These are phyloP conservation scores for Cantharis lateralis DNA, from an alignment of 2,888 invertebrate genomes.

Conservation along the genomic window DNA sequence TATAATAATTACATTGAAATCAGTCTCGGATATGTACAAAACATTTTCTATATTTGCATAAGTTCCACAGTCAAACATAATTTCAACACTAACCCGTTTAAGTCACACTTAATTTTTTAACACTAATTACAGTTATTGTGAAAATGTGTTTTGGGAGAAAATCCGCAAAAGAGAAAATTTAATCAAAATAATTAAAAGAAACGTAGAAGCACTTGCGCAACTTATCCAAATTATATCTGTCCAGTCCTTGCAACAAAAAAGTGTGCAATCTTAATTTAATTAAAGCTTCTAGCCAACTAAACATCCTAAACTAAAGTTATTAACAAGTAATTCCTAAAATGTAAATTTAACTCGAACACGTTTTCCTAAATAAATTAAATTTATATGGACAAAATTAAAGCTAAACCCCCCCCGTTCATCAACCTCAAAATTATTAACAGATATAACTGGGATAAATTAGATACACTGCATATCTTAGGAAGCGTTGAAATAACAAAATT, in stretches of 20 bases:
- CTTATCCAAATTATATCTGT: not conserved
- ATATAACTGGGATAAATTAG: not conserved
- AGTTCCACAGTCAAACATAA: slow-evolving; percentile 14
- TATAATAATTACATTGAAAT: slow-evolving; percentile 30
- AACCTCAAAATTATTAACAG: not conserved
- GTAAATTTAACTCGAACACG: not conserved
- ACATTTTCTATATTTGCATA: slow-evolving; percentile 14
- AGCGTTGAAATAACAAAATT: not conserved
- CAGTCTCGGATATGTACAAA: slow-evolving; percentile 30
- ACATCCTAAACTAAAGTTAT: not conserved
- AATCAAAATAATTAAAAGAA: not conserved
- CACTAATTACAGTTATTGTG: slow-evolving; percentile 1
- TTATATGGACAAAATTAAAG: not conserved
- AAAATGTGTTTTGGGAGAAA: not conserved
- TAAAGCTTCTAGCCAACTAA: not conserved
- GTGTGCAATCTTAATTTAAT: not conserved
- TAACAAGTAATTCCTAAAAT: not conserved
- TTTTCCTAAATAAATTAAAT: not conserved
- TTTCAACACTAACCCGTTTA: slow-evolving; percentile 18
- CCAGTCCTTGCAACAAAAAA: not conserved
- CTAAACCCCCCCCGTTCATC: not conserved
- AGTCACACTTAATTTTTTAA: slow-evolving; percentile 11
- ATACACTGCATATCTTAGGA: not conserved
- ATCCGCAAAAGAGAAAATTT: not conserved
- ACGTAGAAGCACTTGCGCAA: not conserved